Evolutionary conservation across 2,113 vertebrate species (phyloP).

Genomic region (Loxodonta africana): DNA sequence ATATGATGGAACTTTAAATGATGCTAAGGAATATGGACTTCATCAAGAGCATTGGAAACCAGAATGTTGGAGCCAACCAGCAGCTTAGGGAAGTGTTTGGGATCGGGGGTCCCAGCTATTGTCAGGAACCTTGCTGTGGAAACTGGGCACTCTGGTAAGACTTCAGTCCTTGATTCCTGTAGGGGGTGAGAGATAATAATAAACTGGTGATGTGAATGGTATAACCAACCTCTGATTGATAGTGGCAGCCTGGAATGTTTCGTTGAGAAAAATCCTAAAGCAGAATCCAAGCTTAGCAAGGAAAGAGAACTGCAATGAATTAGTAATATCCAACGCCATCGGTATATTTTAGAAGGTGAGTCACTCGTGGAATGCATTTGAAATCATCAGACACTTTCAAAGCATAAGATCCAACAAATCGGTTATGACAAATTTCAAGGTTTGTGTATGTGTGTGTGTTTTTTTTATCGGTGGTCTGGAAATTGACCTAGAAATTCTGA

Average conservation of each 20-base stretch:
- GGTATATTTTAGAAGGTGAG: not conserved
- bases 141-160: not conserved
- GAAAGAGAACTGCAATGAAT: not conserved
- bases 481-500: not conserved
- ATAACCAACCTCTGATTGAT: not conserved
- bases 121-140: not conserved
- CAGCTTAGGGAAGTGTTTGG: not conserved
- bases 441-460: not conserved
- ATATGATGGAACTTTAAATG: not conserved
- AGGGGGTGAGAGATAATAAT: not conserved
- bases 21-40: not conserved
- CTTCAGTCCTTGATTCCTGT: not conserved
- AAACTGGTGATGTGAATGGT: not conserved
- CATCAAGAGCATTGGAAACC: not conserved
- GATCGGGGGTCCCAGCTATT: not conserved
- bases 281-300: not conserved
- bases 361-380: not conserved
- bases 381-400: not conserved
- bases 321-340: not conserved
- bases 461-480: not conserved
- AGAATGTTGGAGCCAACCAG: not conserved
- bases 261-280: not conserved
- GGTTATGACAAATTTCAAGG: not conserved
- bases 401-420: not conserved
- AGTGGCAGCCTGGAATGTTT: not conserved